Base-by-base conservation (phyloP, 2,888 invertebrate species). In the Drepanosiphum platanoidis region DNA sequence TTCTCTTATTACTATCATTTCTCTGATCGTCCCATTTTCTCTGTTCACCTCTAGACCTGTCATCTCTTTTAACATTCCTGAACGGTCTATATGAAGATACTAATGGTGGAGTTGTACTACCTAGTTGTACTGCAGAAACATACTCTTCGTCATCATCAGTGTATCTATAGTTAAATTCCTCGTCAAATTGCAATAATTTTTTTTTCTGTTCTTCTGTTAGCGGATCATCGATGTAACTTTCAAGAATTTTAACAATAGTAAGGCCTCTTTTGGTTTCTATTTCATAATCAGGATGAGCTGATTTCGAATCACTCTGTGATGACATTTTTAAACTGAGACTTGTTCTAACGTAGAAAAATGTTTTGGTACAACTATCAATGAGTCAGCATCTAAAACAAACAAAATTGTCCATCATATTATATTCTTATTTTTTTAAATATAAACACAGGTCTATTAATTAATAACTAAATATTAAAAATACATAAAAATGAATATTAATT, bases 81-180 rank as follows among this genome's bases (percentile, higher is more conserved):
- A 46, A 75, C 27, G 75, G 75, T 52, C 36, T 75, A 52, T 84
- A 84, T 4, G 68, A 75, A 74, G 46, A 1, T 52, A 84, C 8
- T 52, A 87, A 86, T 13, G 88, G 88, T 13, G 88, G 88, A 13
- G 39, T 36, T 39, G 82, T 34, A 72, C 75, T 79, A 27, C 81
- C 86, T n/a, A 83, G 66, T 22, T 71, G 71, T 77, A 86, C 68
- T 13, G 77, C 79, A 52, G 87, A 89, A 90, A 92, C 91, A 88
- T 92, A 94, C 80, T 92, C 92, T 72, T 90, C 90, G 90, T 94
- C 94, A 11, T 92, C 91, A 52, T 92, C 92, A 61, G 93, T 93
- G 88, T 90, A 88, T 71, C 87, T 83, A 77, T 93, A 87, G 7
- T 9, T 27, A 84, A 84, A 84, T 30, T 46, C 66, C 9, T 84